A percentile compares a stretch with the other conserved stretches of the same genome.
phyloP scores from a whole-genome alignment of 23 tunicate genomes.

The Halocynthia aurantium region DNA sequence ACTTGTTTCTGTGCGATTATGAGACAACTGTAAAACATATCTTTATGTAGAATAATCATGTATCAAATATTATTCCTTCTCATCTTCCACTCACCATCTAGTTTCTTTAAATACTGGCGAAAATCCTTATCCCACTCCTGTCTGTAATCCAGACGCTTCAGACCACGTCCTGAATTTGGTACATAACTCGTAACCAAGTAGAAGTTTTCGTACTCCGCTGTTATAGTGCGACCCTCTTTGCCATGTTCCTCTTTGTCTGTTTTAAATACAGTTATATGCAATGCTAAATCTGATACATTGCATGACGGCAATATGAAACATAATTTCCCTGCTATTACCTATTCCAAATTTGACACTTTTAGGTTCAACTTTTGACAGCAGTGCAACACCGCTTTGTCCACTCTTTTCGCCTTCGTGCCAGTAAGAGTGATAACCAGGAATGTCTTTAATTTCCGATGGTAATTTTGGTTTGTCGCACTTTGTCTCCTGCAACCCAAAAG shows the following conservation, averaged over 20 bases:
- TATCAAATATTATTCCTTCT: no score
- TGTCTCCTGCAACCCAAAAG: conserved; percentile 30
- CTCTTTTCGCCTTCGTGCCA: conserved; percentile 41
- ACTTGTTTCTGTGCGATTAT: no score
- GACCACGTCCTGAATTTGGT: conserved; percentile 91
- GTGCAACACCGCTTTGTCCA: conserved; percentile 79
- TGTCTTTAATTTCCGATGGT: conserved; percentile 56
- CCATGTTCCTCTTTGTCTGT: conserved; percentile 68
- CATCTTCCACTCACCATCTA: conserved; percentile 23
- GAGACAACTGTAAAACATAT: no score
- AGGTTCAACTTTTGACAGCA: conserved; percentile 69
- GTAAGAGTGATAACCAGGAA: conserved; percentile 51
- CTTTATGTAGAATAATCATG: no score
- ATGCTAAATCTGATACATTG: background rate
- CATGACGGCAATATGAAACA: background rate
- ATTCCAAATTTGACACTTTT: conserved; percentile 52
- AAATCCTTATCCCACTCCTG: conserved; percentile 90
- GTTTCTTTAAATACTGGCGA: conserved; percentile 39
- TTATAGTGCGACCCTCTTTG: conserved; percentile 78
- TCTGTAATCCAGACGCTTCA: conserved; percentile 76
- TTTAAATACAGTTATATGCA: background rate
- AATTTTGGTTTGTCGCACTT: conserved; percentile 64
- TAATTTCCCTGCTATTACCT: conserved; percentile 10
- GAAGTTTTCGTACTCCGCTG: conserved; percentile 90
- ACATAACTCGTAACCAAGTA: conserved; percentile 88